A percentile compares a stretch with the other conserved stretches of the same genome.
These are phyloP conservation scores for Oreochromis spilurus DNA, from an alignment of 2,113 vertebrate species.

Conservation along the genomic window DNA sequence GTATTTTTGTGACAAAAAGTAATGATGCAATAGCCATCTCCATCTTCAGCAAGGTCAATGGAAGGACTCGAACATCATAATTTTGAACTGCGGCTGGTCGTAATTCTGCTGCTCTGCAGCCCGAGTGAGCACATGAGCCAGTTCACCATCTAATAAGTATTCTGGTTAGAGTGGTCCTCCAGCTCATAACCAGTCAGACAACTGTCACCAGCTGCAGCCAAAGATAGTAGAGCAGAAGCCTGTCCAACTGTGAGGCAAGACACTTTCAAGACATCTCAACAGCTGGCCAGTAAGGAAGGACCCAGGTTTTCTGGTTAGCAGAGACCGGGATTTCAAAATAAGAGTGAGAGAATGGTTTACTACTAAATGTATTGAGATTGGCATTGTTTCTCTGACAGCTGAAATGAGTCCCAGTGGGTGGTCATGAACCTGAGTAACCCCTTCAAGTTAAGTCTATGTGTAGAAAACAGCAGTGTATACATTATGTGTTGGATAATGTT, in stretches of 20 bases:
- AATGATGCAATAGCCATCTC: not conserved
- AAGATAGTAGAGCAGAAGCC: fast-evolving
- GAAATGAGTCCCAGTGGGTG: not conserved
- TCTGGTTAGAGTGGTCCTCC: not conserved
- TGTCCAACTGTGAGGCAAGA: not conserved
- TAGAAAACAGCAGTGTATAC: not conserved
- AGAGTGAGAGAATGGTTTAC: not conserved
- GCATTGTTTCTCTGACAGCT: not conserved
- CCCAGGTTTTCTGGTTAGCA: not conserved
- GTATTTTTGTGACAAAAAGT: not conserved
- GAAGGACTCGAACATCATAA: not conserved
- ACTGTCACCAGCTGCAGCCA: not conserved
- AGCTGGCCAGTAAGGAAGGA: not conserved
- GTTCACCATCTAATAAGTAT: not conserved
- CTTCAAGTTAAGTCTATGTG: not conserved
- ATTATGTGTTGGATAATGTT: not conserved
- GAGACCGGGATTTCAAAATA: not conserved
- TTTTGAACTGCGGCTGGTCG: not conserved
- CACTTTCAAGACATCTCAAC: not conserved
- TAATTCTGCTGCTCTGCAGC: not conserved
- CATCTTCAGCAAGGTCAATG: not conserved
- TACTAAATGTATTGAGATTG: not conserved
- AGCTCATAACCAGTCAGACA: not conserved
- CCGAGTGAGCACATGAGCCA: not conserved
- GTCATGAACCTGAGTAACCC: not conserved